Evolutionary conservation across 2,888 invertebrate species (phyloP).

Genomic region (Lucinisca nassula): DNA sequence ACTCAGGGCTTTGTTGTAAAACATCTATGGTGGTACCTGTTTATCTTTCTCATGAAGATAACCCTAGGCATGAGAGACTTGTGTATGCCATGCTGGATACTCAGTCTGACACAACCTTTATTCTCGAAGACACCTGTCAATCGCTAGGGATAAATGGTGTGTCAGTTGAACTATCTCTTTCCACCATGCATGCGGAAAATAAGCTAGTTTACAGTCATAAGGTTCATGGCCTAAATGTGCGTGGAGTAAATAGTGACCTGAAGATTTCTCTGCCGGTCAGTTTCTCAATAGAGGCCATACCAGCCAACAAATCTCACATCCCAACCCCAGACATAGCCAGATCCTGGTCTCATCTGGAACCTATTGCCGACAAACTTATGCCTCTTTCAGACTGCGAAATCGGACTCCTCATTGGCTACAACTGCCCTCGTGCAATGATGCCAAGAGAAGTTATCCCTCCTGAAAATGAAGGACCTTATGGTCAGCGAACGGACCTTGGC

Average conservation of each 20-base stretch:
- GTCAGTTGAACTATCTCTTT: slow-evolving; percentile 42
- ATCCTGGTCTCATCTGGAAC: slow-evolving; percentile 36
- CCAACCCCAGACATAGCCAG: slow-evolving; percentile 50
- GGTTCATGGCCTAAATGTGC: slow-evolving; percentile 44
- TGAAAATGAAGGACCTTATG: slow-evolving; percentile 56
- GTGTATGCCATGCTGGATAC: slow-evolving; percentile 72
- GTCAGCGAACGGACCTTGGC: slow-evolving; percentile 62
- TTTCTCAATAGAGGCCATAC: slow-evolving; percentile 58
- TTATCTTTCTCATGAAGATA: slow-evolving; percentile 50
- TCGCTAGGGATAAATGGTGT: slow-evolving; percentile 40
- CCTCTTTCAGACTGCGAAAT: slow-evolving; percentile 51
- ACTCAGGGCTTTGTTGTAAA: not conserved
- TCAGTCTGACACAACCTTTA: slow-evolving; percentile 68
- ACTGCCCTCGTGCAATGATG: slow-evolving; percentile 67
- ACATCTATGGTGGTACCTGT: slow-evolving; percentile 58
- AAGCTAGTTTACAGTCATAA: slow-evolving; percentile 18
- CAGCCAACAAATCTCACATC: slow-evolving; percentile 57
- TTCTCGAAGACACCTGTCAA: slow-evolving; percentile 43
- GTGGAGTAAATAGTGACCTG: slow-evolving; percentile 48
- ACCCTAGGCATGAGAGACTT: slow-evolving; percentile 57
- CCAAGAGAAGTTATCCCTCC: slow-evolving; percentile 61
- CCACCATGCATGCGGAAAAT: slow-evolving; percentile 57
- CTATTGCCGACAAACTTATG: slow-evolving; percentile 35
- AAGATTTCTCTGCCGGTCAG: slow-evolving; percentile 60
- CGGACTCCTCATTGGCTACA: slow-evolving; percentile 65